Conservation (phyloP, 2,888 invertebrate genomes). For the Chorisops tibialis region DNA sequence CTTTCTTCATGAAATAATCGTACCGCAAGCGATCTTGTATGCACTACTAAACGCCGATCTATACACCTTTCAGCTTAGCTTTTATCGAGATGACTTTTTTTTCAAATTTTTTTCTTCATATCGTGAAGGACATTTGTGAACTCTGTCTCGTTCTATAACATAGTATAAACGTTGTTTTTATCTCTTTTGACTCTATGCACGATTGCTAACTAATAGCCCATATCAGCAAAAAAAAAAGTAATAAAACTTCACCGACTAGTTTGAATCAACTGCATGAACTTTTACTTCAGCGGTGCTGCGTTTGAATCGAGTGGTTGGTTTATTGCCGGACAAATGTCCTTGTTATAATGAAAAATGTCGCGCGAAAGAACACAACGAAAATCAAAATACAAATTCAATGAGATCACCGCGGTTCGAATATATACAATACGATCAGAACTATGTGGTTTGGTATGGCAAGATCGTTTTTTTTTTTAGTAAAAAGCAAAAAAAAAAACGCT, state of each 20-base stretch:
- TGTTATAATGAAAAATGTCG: no score
- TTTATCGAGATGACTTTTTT: background rate
- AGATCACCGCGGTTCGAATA: slow-evolving; percentile 18
- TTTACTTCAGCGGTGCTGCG: no score
- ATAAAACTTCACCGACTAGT: background rate
- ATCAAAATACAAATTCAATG: slow-evolving; percentile 22
- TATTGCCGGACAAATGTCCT: no score
- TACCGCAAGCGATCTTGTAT: no score
- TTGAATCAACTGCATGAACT: background rate
- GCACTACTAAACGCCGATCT: no score
- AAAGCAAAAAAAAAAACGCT: background rate
- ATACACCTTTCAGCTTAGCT: background rate
- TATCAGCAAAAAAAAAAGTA: background rate
- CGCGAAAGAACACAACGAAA: no score
- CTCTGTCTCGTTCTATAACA: background rate
- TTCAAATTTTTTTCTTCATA: background rate
- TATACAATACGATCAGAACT: background rate
- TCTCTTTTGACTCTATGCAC: slow-evolving; percentile 12
- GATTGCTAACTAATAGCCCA: background rate
- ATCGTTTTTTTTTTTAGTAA: background rate
- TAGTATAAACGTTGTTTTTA: background rate
- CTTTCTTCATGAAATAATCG: no score
- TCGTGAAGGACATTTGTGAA: slow-evolving; percentile 1
- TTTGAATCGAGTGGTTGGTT: no score
- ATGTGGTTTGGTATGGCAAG: no score